These are phyloP conservation scores for Amblyjoppa fuscipennis DNA, from an alignment of 2,888 invertebrate species.

Conservation along the genomic window DNA sequence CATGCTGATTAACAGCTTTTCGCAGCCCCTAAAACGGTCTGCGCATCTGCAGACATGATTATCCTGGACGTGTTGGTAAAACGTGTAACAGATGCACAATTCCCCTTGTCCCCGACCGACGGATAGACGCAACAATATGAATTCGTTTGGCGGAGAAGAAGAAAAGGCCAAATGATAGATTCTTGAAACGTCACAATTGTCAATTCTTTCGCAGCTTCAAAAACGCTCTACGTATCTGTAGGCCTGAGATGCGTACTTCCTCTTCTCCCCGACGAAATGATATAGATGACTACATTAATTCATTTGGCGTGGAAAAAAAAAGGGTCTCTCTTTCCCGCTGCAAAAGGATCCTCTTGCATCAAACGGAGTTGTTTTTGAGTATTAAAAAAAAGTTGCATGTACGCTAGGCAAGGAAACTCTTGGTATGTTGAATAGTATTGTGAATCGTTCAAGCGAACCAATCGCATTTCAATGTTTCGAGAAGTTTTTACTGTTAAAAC, in stretches of 20 bases:
- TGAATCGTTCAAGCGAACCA: background rate
- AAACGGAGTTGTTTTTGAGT: background rate
- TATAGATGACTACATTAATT: no score
- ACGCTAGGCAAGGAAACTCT: background rate
- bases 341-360: no score
- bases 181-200: conserved; percentile 22
- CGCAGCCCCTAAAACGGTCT: background rate
- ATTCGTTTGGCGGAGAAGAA: conserved; percentile 1
- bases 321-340: no score
- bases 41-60: conserved; percentile 13
- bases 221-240: no score
- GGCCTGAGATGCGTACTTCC: no score
- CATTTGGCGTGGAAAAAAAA: no score
- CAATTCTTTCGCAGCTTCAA: conserved; percentile 12
- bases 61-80: background rate
- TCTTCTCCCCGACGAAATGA: no score
- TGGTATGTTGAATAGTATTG: background rate
- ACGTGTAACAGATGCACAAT: background rate
- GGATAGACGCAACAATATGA: background rate
- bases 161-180: conserved; percentile 5
- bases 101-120: background rate
- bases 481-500: background rate
- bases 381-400: background rate
- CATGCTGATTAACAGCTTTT: conserved; percentile 51
- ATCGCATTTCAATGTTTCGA: background rate